Conservation (phyloP, 2,888 invertebrate species). For the Teleiodes luculella region DNA sequence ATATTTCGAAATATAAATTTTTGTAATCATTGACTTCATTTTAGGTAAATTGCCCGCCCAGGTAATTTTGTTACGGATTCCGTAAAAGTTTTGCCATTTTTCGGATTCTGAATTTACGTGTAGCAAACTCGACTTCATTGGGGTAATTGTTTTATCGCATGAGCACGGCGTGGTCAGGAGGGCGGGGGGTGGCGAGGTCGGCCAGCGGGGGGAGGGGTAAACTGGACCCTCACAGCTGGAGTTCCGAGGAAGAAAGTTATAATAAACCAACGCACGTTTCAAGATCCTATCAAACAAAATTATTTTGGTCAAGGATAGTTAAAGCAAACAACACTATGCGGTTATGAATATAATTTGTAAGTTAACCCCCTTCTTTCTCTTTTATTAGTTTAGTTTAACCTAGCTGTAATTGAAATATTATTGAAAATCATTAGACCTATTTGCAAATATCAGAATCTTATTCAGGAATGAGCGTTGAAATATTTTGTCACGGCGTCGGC, state of each 20-base stretch:
- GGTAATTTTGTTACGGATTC: constrained; percentile 22
- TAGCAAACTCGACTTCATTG: constrained; percentile 55
- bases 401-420: constrained; percentile 6
- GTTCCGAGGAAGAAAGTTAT: constrained; percentile 59
- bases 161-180: constrained; percentile 56
- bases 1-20: background rate
- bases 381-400: constrained; percentile 29
- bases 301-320: constrained; percentile 71
- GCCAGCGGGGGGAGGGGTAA: constrained; percentile 26
- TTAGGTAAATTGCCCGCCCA: constrained; percentile 4
- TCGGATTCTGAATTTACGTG: constrained; percentile 48
- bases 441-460: background rate
- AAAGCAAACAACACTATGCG: constrained; percentile 51
- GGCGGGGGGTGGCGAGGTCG: constrained; percentile 29
- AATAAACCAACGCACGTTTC: constrained; percentile 61
- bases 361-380: constrained; percentile 31
- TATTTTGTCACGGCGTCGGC: background rate
- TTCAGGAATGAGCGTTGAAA: background rate
- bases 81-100: constrained; percentile 39
- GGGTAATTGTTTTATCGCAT: constrained; percentile 78
- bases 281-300: constrained; percentile 67
- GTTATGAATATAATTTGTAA: constrained; percentile 48
- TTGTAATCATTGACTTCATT: background rate
- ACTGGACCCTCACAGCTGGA: constrained; percentile 52
- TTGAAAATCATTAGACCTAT: background rate